Conservation (phyloP, 1,140 invertebrate species). For the Scylla paramamosain region DNA sequence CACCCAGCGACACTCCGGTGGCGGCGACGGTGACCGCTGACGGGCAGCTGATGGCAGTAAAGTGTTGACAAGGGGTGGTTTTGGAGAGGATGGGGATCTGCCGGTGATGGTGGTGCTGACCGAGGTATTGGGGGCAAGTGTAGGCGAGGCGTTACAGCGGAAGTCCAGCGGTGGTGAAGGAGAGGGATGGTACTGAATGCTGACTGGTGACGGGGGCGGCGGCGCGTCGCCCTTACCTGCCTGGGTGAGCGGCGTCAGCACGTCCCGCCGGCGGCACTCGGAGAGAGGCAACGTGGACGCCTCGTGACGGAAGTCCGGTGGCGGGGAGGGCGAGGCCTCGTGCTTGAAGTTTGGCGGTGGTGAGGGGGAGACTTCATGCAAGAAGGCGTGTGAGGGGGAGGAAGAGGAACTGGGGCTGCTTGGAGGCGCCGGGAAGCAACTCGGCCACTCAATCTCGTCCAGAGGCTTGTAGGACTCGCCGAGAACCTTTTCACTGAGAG, state of each 20-base stretch:
- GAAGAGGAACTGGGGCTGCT: constrained; percentile 66
- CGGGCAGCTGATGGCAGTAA: not conserved
- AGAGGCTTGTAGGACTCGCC: constrained; percentile 59
- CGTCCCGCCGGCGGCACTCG: not conserved
- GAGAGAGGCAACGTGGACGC: constrained; percentile 61
- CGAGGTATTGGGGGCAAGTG: constrained; percentile 30
- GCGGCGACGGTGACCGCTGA: constrained; percentile 57
- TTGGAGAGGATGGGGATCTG: constrained; percentile 16
- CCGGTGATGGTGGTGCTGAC: not conserved
- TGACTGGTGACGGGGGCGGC: constrained; percentile 5
- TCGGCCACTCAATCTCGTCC: constrained; percentile 69
- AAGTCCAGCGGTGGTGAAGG: constrained; percentile 60
- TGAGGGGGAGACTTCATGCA: constrained; percentile 69
- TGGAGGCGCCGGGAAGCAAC: constrained; percentile 69
- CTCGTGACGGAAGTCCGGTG: constrained; percentile 52
- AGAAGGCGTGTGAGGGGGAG: constrained; percentile 55
- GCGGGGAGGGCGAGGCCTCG: constrained; percentile 64
- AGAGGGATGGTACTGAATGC: constrained; percentile 33
- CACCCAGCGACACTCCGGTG: constrained; percentile 61
- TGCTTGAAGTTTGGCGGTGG: constrained; percentile 68
- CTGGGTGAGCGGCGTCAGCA: not conserved
- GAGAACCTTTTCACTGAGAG: constrained; percentile 48
- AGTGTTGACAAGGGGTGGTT: not conserved
- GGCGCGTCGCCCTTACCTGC: not conserved
- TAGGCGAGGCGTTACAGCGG: constrained; percentile 40